phyloP scores from a whole-genome alignment of 2,888 invertebrate genomes.

The Mythimna pallens region DNA sequence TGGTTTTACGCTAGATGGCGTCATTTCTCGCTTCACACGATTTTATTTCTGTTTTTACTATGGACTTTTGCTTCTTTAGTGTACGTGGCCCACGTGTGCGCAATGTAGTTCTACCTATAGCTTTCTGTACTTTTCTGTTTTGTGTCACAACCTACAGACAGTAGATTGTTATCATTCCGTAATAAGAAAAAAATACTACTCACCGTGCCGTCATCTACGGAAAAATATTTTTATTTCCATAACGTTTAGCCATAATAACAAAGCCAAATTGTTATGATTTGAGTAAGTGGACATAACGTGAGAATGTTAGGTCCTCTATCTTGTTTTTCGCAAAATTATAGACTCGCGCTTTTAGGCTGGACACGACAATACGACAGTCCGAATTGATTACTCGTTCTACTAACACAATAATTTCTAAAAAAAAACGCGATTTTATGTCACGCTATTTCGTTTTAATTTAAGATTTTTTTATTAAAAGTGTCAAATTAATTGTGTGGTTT shows the following conservation, averaged over 20 bases:
- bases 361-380: neutral
- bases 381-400: neutral
- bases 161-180: slow-evolving; percentile 28
- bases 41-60: too few relatives aligned
- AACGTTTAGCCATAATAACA: slow-evolving; percentile 15
- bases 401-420: too few relatives aligned
- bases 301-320: neutral
- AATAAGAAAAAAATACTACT: slow-evolving; percentile 4
- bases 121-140: too few relatives aligned
- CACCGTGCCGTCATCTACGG: neutral
- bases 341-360: neutral
- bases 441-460: too few relatives aligned
- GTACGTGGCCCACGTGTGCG: too few relatives aligned
- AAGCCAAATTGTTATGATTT: slow-evolving; percentile 16
- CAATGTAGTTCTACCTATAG: too few relatives aligned
- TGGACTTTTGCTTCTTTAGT: too few relatives aligned
- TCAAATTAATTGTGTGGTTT: too few relatives aligned
- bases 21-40: too few relatives aligned
- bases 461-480: too few relatives aligned
- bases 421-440: too few relatives aligned
- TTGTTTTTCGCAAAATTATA: neutral
- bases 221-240: slow-evolving; percentile 16
- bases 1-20: too few relatives aligned
- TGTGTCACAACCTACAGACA: neutral
- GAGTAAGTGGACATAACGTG: neutral